phyloP scores from a whole-genome alignment of 2,113 vertebrate species.

The Phycodurus eques region DNA sequence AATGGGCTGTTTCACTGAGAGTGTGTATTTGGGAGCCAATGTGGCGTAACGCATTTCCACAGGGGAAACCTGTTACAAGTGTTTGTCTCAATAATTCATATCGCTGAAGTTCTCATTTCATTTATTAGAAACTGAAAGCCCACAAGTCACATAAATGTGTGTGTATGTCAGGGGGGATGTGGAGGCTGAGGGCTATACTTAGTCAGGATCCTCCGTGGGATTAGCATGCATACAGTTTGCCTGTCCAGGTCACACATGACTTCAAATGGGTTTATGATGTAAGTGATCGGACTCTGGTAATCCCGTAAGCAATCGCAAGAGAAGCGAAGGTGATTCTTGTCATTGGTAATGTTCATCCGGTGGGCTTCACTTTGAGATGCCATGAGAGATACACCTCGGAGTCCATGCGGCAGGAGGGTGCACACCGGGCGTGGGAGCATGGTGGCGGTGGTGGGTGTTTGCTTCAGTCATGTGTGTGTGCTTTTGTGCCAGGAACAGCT shows the following conservation, averaged over 20 bases:
- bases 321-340: not conserved
- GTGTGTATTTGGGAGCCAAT: slow-evolving; percentile 39
- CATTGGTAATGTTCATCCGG: not conserved
- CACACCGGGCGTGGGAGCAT: not conserved
- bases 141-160: not conserved
- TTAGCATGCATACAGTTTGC: slow-evolving; percentile 36
- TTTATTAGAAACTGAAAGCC: slow-evolving; percentile 24
- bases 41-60: slow-evolving; percentile 31
- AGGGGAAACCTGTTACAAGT: slow-evolving; percentile 49
- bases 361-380: not conserved
- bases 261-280: slow-evolving; percentile 34
- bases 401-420: slow-evolving; percentile 42
- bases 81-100: slow-evolving; percentile 57
- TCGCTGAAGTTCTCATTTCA: slow-evolving; percentile 36
- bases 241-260: not conserved
- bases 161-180: slow-evolving; percentile 15
- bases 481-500: not conserved
- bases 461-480: not conserved
- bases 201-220: slow-evolving; percentile 53
- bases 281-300: slow-evolving; percentile 30
- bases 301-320: slow-evolving; percentile 6
- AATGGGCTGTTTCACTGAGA: slow-evolving; percentile 27
- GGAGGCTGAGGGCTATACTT: slow-evolving; percentile 51
- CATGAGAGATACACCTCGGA: slow-evolving; percentile 46
- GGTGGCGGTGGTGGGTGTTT: slow-evolving; percentile 5